phyloP scores from a whole-genome alignment of 1,140 invertebrate genomes.

The Hypsibius dujardini region DNA sequence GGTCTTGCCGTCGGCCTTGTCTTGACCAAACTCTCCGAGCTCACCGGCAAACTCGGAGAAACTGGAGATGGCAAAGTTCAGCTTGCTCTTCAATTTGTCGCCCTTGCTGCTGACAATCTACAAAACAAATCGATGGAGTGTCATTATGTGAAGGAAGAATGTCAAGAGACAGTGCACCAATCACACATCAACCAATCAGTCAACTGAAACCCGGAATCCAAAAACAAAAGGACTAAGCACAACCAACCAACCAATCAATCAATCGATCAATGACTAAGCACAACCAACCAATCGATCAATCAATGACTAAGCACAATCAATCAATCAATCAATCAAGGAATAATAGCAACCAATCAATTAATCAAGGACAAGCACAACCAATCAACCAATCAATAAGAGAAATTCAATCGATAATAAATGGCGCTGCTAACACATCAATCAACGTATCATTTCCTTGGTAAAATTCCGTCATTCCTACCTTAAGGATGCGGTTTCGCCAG shows the following conservation, averaged over 20 bases:
- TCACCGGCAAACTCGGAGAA: slow-evolving; percentile 83
- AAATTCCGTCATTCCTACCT: slow-evolving; percentile 40
- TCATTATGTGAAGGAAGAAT: too few species aligned
- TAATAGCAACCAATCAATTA: too few species aligned
- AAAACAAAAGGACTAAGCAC: background rate
- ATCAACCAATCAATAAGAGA: too few species aligned
- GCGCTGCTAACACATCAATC: too few species aligned
- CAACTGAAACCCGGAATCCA: background rate
- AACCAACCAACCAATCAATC: background rate
- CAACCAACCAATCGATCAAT: background rate
- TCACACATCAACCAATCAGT: background rate
- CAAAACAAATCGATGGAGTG: background rate
- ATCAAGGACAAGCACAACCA: too few species aligned
- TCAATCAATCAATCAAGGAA: too few species aligned
- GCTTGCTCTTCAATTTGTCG: slow-evolving; percentile 54
- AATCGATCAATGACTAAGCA: background rate
- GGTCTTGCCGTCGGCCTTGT: slow-evolving; percentile 67
- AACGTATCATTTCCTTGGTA: too few species aligned
- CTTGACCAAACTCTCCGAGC: slow-evolving; percentile 78
- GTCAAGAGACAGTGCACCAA: too few species aligned
- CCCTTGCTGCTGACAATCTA: slow-evolving; percentile 38
- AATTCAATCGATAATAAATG: too few species aligned
- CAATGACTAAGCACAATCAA: too few species aligned
- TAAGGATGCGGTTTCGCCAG: slow-evolving; percentile 89
- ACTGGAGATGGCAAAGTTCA: slow-evolving; percentile 72